Evolutionary conservation across 2,888 invertebrate genomes (phyloP), one percentile per base, ranked within the genome.

Genomic region (Oxystoma pomonae): DNA sequence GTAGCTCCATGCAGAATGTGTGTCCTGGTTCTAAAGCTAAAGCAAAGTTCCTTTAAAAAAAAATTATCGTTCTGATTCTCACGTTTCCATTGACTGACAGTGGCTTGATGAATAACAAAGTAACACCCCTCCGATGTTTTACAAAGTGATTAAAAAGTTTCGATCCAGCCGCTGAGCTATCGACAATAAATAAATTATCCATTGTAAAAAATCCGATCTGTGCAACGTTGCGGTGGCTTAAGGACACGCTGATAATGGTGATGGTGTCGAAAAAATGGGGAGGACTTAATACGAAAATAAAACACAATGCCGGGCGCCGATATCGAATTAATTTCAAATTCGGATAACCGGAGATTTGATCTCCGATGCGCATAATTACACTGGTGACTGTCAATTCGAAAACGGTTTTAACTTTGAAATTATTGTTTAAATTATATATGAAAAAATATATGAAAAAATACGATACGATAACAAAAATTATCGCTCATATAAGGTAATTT

Each of bases 381-480:
- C 77, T 77, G 77, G n/a, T n/a, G n/a, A n/a, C n/a, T n/a, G n/a
- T n/a, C n/a, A 78, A 78, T 78, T 79, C 77, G 78, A 78, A 65
- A 78, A 77, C 76, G 74, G 75, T 78, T 78, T 78, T 77, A 76
- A 76, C 78, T 65, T 75, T 76, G 61, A 73, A 73, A 73, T n/a
- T n/a, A n/a, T n/a, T n/a, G n/a, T n/a, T n/a, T n/a, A n/a, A n/a
- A n/a, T n/a, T n/a, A n/a, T n/a, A n/a, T n/a, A n/a, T n/a, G n/a
- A n/a, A n/a, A n/a, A n/a, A n/a, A n/a, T n/a, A n/a, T n/a, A n/a
- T n/a, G n/a, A n/a, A n/a, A n/a, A n/a, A n/a, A n/a, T n/a, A n/a
- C n/a, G n/a, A n/a, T n/a, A n/a, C n/a, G n/a, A n/a, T n/a, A n/a
- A n/a, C n/a, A n/a, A n/a, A n/a, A n/a, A n/a, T n/a, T n/a, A n/a